Base-by-base conservation (phyloP, 2,797 vertebrate genomes). In the Phylloscopus collybita region DNA sequence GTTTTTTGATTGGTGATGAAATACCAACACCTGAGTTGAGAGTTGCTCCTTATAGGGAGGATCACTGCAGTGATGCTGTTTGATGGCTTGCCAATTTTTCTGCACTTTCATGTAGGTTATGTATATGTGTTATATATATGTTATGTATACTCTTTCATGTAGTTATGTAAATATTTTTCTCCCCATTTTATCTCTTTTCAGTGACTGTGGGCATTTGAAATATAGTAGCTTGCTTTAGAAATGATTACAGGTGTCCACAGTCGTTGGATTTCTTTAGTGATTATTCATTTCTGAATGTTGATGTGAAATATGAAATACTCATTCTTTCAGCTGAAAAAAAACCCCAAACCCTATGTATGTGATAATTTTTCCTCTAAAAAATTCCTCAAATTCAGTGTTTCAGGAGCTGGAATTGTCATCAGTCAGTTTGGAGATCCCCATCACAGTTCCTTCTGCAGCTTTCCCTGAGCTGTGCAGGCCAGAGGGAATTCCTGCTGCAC, bases 331-430 rank as follows among this genome's bases (percentile, higher is more conserved):
- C 22, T 73, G 26, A 26, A 40, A 91, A 82, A 34, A 64, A 75
- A 69, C 3, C 27, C 5, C 23, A 53, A 13, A 84, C 20, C 5
- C 13, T 34, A 0, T 1, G 0, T 51, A 17, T 51, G 6, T 20
- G 34, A 32, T 36, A n/a, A 49, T 21, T 57, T 65, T 5, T 70
- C 16, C n/a, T 79, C 27, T 66, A 47, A 71, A 47, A 59, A 67
- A 25, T 66, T 53, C 5, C 26, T 25, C 11, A 20, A 10, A 4
- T 71, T 90, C 30, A 67, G 4, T 57, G 91, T 79, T 67, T 88
- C 34, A 49, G 14, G 34, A 53, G 20, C 12, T 76, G 29, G 26
- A 69, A 47, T 32, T 49, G 25, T 12, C 7, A 4, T 71, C 27
- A 44, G 23, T 54, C 20, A 50, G 2, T 22, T 34, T 72, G 34